These are phyloP conservation scores for Anas platyrhynchos DNA, from an alignment of 2,113 vertebrate species.

Conservation along the genomic window DNA sequence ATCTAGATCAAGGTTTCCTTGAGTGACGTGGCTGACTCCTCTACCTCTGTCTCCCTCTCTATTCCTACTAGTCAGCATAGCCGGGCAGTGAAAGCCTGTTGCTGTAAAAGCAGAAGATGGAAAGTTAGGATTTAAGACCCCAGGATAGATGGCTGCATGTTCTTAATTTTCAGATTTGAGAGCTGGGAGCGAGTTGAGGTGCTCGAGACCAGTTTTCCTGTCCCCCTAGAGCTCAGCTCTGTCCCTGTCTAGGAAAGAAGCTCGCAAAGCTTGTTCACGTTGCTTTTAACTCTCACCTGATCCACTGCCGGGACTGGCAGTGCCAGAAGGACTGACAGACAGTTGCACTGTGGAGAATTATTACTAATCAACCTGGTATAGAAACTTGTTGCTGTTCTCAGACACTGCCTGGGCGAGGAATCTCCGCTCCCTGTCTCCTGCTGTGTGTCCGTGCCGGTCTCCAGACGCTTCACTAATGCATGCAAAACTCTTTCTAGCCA, in stretches of 20 bases:
- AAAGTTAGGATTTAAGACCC: not conserved
- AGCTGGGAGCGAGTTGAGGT: not conserved
- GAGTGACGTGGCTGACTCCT: not conserved
- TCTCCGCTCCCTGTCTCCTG: not conserved
- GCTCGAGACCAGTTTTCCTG: accelerated
- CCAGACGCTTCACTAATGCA: not conserved
- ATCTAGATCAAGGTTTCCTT: not conserved
- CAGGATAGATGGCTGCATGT: accelerated
- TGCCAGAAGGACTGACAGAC: not conserved
- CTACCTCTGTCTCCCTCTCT: not conserved
- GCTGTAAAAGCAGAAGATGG: not conserved
- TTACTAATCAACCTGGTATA: not conserved
- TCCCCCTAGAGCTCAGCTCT: not conserved
- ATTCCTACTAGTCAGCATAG: not conserved
- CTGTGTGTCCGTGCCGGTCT: accelerated
- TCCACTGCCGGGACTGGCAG: not conserved
- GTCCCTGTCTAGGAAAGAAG: not conserved
- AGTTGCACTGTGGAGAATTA: not conserved
- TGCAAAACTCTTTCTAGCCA: conserved; percentile 61
- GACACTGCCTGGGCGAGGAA: not conserved
- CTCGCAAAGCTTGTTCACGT: not conserved
- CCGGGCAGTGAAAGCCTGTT: not conserved
- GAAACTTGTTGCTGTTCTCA: not conserved
- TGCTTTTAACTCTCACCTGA: not conserved
- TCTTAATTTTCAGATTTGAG: not conserved